phyloP scores from a whole-genome alignment of 2,113 vertebrate genomes.

The Oxyura jamaicensis region DNA sequence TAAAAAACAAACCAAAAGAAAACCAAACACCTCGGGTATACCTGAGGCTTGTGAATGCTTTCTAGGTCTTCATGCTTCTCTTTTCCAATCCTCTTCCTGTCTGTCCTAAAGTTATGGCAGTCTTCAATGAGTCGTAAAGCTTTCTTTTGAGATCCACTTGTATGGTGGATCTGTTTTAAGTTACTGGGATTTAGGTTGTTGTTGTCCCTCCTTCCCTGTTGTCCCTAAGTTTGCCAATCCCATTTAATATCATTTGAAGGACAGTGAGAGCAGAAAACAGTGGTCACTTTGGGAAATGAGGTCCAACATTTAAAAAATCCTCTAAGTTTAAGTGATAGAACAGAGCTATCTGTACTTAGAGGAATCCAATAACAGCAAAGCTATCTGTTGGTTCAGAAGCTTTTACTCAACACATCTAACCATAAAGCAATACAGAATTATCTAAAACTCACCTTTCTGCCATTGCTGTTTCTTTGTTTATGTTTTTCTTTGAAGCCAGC shows the following conservation, averaged over 20 bases:
- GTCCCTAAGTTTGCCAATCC: background rate
- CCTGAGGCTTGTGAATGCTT: background rate
- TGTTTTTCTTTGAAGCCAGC: background rate
- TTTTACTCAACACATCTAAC: background rate
- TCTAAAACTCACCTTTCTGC: background rate
- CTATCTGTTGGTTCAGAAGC: background rate
- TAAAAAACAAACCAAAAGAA: background rate
- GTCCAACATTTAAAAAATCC: background rate
- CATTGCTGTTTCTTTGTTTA: background rate
- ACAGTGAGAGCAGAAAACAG: background rate
- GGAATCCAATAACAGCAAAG: background rate
- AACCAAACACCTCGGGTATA: background rate
- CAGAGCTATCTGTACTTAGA: background rate
- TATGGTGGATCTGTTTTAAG: background rate
- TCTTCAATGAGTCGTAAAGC: background rate
- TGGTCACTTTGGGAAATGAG: background rate
- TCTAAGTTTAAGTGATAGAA: background rate
- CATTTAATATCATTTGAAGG: background rate
- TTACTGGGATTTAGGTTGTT: background rate
- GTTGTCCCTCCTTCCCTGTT: background rate
- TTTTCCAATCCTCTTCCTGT: background rate
- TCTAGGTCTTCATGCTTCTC: background rate
- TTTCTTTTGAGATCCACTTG: background rate
- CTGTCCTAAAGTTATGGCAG: background rate
- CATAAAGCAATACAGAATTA: background rate